phyloP scores from a whole-genome alignment of 2,797 vertebrate species.

The Nasua narica region DNA sequence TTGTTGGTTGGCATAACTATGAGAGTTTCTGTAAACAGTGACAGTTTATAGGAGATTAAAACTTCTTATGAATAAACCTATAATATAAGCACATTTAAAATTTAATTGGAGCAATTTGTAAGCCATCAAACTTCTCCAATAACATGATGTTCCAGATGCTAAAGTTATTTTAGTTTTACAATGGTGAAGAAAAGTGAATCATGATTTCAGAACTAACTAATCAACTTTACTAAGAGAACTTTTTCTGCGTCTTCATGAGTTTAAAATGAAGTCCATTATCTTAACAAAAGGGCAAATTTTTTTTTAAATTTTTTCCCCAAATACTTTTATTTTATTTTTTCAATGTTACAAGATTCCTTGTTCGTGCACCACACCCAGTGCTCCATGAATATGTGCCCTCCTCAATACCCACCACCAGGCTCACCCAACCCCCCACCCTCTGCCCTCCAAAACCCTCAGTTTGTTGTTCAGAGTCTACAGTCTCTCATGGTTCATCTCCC shows the following conservation, averaged over 20 bases:
- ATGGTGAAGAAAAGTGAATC: constrained; percentile 7
- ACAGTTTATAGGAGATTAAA: neutral
- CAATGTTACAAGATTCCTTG: too few relatives aligned
- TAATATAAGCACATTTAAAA: neutral
- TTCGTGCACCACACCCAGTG: too few relatives aligned
- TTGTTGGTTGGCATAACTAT: neutral
- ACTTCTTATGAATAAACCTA: neutral
- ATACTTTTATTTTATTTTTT: too few relatives aligned
- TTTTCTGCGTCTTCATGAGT: constrained; percentile 5
- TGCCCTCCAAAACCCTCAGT: too few relatives aligned
- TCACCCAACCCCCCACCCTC: too few relatives aligned
- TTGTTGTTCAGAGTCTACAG: too few relatives aligned
- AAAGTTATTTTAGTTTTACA: neutral
- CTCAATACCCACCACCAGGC: too few relatives aligned
- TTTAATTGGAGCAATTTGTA: neutral
- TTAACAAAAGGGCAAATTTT: neutral
- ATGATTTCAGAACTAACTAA: constrained; percentile 30
- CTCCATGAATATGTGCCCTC: too few relatives aligned
- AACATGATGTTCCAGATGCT: neutral
- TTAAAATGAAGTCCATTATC: constrained; percentile 23
- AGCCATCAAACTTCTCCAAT: neutral
- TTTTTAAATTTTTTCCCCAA: too few relatives aligned
- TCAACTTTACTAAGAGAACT: constrained; percentile 15
- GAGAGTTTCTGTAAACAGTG: neutral
- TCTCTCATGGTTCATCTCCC: too few relatives aligned